Conservation (phyloP, 2,113 vertebrate species). For the Psittacula cyanocephala region DNA sequence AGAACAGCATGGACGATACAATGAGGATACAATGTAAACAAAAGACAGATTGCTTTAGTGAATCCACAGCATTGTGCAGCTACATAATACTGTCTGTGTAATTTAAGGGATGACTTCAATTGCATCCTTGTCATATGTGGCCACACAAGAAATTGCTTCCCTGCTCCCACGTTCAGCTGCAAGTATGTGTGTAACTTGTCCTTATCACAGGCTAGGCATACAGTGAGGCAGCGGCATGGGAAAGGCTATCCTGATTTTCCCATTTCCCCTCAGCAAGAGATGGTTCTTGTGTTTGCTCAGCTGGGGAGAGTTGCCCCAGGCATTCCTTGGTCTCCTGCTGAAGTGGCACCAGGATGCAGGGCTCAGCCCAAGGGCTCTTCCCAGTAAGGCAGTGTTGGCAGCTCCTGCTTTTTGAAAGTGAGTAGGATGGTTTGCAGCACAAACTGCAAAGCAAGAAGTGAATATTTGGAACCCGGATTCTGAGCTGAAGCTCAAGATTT, state of each 20-base stretch:
- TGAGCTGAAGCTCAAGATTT: not conserved
- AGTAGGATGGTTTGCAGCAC: not conserved
- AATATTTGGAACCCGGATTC: fast-evolving
- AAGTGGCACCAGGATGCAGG: not conserved
- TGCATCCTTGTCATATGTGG: not conserved
- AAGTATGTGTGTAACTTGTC: fast-evolving
- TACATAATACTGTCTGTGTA: not conserved
- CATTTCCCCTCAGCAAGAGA: not conserved
- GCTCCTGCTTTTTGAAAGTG: not conserved
- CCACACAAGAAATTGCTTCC: not conserved
- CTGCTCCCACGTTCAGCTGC: not conserved
- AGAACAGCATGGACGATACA: not conserved
- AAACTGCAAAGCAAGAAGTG: not conserved
- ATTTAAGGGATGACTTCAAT: not conserved
- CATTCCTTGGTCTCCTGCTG: not conserved
- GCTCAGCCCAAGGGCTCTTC: not conserved
- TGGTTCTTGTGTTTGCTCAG: not conserved
- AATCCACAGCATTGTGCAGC: not conserved
- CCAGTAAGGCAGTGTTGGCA: not conserved
- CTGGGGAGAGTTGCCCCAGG: not conserved
- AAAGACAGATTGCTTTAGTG: not conserved
- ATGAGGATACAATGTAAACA: not conserved
- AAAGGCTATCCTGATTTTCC: not conserved
- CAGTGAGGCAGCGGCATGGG: not conserved
- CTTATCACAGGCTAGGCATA: fast-evolving